These are phyloP conservation scores for Alcedo quadribrachys DNA, from an alignment of 2,797 vertebrate genomes.

Conservation along the genomic window DNA sequence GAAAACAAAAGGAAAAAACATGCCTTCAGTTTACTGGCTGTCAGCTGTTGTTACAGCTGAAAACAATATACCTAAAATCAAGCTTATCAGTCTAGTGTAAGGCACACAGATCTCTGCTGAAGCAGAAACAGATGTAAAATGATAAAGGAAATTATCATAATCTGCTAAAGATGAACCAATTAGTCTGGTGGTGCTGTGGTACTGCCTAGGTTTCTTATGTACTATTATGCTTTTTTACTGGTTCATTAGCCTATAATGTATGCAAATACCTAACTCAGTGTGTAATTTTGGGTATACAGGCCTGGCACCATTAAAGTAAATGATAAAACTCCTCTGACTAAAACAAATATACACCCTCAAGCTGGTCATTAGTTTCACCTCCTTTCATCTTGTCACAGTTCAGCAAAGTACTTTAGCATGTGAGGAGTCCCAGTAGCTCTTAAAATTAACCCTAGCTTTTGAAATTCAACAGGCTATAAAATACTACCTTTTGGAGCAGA, in stretches of 20 bases:
- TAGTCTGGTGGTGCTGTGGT: not conserved
- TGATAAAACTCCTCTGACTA: constrained; percentile 38
- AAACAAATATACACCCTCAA: constrained; percentile 55
- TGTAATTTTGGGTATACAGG: constrained; percentile 14
- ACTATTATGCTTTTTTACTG: not conserved
- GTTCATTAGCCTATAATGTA: not conserved
- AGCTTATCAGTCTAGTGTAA: not conserved
- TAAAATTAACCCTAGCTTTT: constrained; percentile 47
- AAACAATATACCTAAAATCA: constrained; percentile 17
- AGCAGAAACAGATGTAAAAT: constrained; percentile 47
- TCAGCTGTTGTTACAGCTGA: constrained; percentile 54
- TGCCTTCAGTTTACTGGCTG: not conserved
- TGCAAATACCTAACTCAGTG: constrained; percentile 11
- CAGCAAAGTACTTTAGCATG: constrained; percentile 41
- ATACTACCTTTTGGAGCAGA: not conserved
- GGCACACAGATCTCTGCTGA: not conserved
- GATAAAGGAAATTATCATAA: constrained; percentile 25
- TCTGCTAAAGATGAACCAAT: not conserved
- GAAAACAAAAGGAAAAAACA: not conserved
- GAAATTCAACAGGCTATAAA: constrained; percentile 36
- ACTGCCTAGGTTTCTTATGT: not conserved
- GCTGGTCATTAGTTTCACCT: constrained; percentile 54
- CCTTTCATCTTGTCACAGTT: constrained; percentile 60
- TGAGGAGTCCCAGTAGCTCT: constrained; percentile 47
- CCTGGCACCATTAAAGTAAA: constrained; percentile 16